phyloP scores from a whole-genome alignment of 2,888 invertebrate species.

The Melanostoma mellinum region DNA sequence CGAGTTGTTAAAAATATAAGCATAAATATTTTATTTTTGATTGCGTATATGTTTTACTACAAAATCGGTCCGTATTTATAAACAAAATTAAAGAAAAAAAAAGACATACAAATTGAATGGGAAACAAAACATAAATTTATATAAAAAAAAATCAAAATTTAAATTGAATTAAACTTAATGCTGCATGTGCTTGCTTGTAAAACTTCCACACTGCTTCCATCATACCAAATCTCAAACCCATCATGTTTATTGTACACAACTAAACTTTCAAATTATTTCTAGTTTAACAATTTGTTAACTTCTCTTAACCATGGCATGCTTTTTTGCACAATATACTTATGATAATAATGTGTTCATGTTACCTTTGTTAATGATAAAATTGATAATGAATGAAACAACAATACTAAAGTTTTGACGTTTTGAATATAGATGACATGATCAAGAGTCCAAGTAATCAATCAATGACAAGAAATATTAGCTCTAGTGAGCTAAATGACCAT shows the following conservation, averaged over 20 bases:
- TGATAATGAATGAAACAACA: no score
- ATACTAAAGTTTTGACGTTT: conserved; percentile 75
- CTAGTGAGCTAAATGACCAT: conserved; percentile 85
- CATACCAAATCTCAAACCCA: conserved; percentile 10
- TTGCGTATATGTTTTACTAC: not conserved
- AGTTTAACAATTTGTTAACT: conserved; percentile 4
- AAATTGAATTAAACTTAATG: conserved; percentile 20
- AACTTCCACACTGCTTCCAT: conserved; percentile 35
- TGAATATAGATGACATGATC: conserved; percentile 84
- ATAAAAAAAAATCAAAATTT: conserved; percentile 26
- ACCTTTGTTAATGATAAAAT: no score
- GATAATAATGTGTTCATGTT: no score
- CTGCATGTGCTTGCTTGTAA: conserved; percentile 55
- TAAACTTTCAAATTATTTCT: not conserved
- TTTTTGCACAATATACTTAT: conserved; percentile 27
- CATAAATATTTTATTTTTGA: no score
- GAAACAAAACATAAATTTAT: conserved; percentile 1
- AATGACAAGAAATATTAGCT: conserved; percentile 90
- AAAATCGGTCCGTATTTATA: not conserved
- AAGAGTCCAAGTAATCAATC: conserved; percentile 92
- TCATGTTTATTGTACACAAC: conserved; percentile 7
- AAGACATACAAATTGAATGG: not conserved
- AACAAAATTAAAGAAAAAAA: conserved; percentile 13
- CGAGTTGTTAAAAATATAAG: conserved; percentile 26
- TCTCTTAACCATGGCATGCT: conserved; percentile 46